These are phyloP conservation scores for Poeciliopsis presidionis DNA, from an alignment of 2,797 vertebrate genomes.

Conservation along the genomic window DNA sequence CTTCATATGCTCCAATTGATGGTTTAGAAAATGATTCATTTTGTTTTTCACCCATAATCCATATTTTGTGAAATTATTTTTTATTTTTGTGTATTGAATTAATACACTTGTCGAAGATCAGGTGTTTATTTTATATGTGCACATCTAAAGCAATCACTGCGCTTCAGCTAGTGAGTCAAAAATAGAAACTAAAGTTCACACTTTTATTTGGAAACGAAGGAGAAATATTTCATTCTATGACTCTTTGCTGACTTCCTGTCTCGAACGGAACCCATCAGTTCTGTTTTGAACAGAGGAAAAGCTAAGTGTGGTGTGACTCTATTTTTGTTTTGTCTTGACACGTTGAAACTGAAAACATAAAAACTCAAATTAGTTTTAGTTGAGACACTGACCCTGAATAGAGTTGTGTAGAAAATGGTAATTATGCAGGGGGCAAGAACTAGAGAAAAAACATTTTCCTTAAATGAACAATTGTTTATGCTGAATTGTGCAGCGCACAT, in stretches of 20 bases:
- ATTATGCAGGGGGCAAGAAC: not conserved
- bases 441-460: no score
- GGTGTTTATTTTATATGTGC: not conserved
- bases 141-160: not conserved
- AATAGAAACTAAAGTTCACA: not conserved
- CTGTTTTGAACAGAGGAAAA: constrained; percentile 22
- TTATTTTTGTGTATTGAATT: not conserved
- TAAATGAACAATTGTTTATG: not conserved
- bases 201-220: not conserved
- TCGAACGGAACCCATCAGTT: not conserved
- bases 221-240: not conserved
- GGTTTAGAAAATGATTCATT: not conserved
- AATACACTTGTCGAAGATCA: not conserved
- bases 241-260: not conserved
- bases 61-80: not conserved
- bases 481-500: not conserved
- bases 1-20: not conserved
- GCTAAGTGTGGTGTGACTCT: constrained; percentile 36
- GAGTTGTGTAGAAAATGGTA: not conserved
- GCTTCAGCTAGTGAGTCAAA: not conserved
- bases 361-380: not conserved
- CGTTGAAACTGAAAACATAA: constrained; percentile 28
- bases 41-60: not conserved
- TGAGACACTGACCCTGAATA: not conserved
- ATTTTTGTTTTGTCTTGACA: constrained; percentile 30